Percentiles rank a stretch among this genome's conserved stretches.
These are phyloP conservation scores for Lerema accius DNA, from an alignment of 1,140 invertebrate genomes.

Conservation along the genomic window DNA sequence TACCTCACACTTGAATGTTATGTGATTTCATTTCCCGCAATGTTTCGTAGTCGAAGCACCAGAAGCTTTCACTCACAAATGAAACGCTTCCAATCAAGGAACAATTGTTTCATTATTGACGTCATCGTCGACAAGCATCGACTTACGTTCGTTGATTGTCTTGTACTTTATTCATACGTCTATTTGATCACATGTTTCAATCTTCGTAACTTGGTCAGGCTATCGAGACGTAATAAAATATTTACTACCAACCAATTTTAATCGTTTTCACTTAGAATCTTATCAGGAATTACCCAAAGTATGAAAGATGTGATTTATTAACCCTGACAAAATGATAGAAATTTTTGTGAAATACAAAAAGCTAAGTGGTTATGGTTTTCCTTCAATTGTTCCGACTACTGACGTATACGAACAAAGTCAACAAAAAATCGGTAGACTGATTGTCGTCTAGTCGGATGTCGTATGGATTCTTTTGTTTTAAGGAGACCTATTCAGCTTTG, in stretches of 20 bases:
- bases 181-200: constrained; percentile 29
- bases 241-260: too few species aligned
- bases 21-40: constrained; percentile 8
- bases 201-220: too few species aligned
- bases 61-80: constrained; percentile 48
- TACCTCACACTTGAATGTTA: too few species aligned
- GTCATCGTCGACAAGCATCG: constrained; percentile 35
- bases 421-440: neutral
- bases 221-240: too few species aligned
- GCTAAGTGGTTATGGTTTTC: neutral
- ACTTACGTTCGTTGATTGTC: constrained; percentile 8
- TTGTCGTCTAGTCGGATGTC: neutral
- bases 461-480: constrained; percentile 7
- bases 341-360: constrained; percentile 14
- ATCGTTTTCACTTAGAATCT: neutral
- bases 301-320: neutral
- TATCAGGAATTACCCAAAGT: neutral
- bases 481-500: neutral
- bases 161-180: constrained; percentile 5
- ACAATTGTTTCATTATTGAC: constrained; percentile 56
- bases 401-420: neutral
- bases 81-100: constrained; percentile 48
- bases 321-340: neutral
- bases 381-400: neutral
- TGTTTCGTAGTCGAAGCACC: constrained; percentile 32